Conservation (phyloP, 1,140 invertebrate species). For the Episyrphus balteatus region DNA sequence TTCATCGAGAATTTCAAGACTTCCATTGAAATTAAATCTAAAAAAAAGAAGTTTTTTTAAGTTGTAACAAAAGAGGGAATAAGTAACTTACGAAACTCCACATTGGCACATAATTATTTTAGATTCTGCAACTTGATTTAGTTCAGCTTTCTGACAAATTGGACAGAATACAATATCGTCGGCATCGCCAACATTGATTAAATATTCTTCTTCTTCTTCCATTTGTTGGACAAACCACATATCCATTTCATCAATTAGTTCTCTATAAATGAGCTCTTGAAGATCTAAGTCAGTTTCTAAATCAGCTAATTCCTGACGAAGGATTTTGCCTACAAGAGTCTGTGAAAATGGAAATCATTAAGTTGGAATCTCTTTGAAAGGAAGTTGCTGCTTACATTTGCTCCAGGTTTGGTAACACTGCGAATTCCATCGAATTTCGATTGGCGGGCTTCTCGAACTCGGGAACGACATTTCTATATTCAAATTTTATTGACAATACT, state of each 20-base stretch:
- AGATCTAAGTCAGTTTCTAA: slow-evolving; percentile 22
- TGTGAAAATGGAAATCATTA: slow-evolving; percentile 14
- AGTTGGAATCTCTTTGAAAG: neutral
- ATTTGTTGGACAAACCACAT: slow-evolving; percentile 28
- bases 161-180: slow-evolving; percentile 15
- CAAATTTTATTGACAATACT: too few relatives aligned
- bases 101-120: slow-evolving; percentile 2
- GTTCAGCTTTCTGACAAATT: slow-evolving; percentile 15
- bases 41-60: neutral
- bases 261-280: slow-evolving; percentile 21
- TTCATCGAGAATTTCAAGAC: neutral
- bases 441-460: slow-evolving; percentile 4
- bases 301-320: slow-evolving; percentile 21
- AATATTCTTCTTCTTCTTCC: slow-evolving; percentile 17
- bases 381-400: neutral
- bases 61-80: too few relatives aligned
- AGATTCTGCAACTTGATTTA: slow-evolving; percentile 1
- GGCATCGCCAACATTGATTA: slow-evolving; percentile 9
- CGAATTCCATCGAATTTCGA: neutral
- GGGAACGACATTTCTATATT: slow-evolving; percentile 8
- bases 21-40: slow-evolving; percentile 2
- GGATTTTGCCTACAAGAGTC: slow-evolving; percentile 11
- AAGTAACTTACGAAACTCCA: slow-evolving; percentile 3
- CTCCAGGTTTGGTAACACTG: neutral
- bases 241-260: slow-evolving; percentile 21